Evolutionary conservation across 1,140 invertebrate genomes (phyloP), one percentile per base, ranked within the genome.

Genomic region (Bicyclus anynana): DNA sequence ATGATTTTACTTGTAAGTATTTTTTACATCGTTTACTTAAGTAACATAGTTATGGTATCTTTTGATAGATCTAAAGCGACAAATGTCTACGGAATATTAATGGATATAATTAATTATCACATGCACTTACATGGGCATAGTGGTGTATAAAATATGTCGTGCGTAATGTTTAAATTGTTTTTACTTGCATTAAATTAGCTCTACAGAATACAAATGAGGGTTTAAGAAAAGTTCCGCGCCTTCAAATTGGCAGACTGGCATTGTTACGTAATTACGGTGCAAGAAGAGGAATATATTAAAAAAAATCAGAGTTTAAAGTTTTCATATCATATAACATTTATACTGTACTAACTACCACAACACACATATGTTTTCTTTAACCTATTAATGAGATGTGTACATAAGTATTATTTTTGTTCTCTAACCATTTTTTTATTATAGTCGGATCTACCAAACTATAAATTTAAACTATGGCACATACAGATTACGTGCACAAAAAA

Each of bases 61-160:
- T n/a, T 47, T 47, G 17, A 54, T 44, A 46, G 53, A 54, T 54
- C 40, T 54, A 20, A 54, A 23, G 35, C 47, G 52, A 55, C 59
- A 62, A 67, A 50, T 54, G 42, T 14, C 2, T 10, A 14, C 27
- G 26, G 53, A 54, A 58, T 50, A 50, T 42, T 51, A 51, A 51
- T 17, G 23, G n/a, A 58, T 29, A 27, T 49, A 51, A 33, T 37
- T 54, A 47, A 46, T 18, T 46, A 54, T 37, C 10, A 1, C 17
- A 16, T 14, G 21, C n/a, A 18, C 40, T 20, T 44, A 44, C 40
- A 44, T 44, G 40, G 40, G 10, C 40, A 20, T 44, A 44, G 40
- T 44, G 20, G 40, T 44, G 17, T 44, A 44, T 44, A 44, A 44
- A 44, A 44, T 18, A 44, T 20, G 17, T 20, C 16, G 40, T 44